Percentiles rank a stretch among this genome's conserved stretches.
These are phyloP conservation scores for Vulpes vulpes DNA, from an alignment of 2,113 vertebrate species.

Conservation along the genomic window DNA sequence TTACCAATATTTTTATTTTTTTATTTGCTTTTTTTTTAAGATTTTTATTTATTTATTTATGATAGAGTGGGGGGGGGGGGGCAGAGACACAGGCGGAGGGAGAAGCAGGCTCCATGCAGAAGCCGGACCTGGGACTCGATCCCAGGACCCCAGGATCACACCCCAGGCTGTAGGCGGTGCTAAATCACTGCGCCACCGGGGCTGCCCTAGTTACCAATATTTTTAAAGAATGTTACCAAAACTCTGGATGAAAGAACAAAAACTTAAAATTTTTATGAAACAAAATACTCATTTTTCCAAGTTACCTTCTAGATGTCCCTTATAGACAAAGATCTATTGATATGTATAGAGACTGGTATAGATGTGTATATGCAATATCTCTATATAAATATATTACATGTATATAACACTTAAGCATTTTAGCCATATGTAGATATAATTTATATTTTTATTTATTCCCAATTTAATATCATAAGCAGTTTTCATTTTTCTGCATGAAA, in stretches of 20 bases:
- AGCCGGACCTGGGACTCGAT: no score
- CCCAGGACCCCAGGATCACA: no score
- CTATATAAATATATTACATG: background rate
- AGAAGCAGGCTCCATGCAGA: no score
- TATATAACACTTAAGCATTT: background rate
- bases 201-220: background rate
- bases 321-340: background rate
- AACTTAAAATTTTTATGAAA: background rate
- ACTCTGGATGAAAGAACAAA: slow-evolving; percentile 26
- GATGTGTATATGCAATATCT: background rate
- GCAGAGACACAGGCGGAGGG: no score
- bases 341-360: background rate
- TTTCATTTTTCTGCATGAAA: background rate
- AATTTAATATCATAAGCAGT: background rate
- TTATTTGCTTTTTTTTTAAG: no score
- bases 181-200: no score
- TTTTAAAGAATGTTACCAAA: slow-evolving; percentile 12
- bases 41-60: no score
- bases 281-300: background rate
- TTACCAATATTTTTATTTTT: background rate
- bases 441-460: background rate
- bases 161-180: no score
- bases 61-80: no score
- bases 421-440: slow-evolving; percentile 1
- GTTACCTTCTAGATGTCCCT: background rate